Evolutionary conservation across 2,888 invertebrate genomes (phyloP).

Genomic region (Pseudoips prasinana): DNA sequence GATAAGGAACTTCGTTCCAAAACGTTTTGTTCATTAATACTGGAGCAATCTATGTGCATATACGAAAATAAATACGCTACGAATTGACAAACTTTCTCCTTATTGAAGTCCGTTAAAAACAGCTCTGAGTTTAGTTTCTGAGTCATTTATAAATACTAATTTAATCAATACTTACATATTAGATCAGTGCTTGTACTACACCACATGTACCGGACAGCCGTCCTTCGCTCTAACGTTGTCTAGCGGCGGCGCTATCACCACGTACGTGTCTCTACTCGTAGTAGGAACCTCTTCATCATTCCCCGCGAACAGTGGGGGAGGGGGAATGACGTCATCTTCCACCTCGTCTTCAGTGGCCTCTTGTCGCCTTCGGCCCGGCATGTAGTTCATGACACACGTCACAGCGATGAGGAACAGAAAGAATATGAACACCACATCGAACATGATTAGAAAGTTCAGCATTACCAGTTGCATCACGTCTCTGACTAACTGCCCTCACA

Average conservation of each 20-base stretch:
- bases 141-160: too few relatives aligned
- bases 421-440: constrained; percentile 93
- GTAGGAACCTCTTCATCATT: constrained; percentile 54
- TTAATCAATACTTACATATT: constrained; percentile 62
- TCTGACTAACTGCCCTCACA: constrained; percentile 56
- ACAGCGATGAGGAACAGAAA: constrained; percentile 92
- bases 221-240: constrained; percentile 64
- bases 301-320: constrained; percentile 71
- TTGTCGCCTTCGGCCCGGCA: constrained; percentile 83
- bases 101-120: too few relatives aligned
- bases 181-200: constrained; percentile 72
- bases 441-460: constrained; percentile 93
- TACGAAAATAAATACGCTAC: too few relatives aligned
- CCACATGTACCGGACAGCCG: constrained; percentile 76
- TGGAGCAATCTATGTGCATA: too few relatives aligned
- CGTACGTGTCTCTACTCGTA: constrained; percentile 71
- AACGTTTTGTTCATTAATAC: too few relatives aligned
- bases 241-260: constrained; percentile 72
- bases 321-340: constrained; percentile 74
- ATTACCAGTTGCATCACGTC: constrained; percentile 91
- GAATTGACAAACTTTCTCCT: too few relatives aligned
- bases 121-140: too few relatives aligned
- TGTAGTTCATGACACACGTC: constrained; percentile 91
- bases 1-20: too few relatives aligned
- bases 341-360: constrained; percentile 75